Conservation (phyloP, 2,113 vertebrate species). For the Calyptomena viridis region DNA sequence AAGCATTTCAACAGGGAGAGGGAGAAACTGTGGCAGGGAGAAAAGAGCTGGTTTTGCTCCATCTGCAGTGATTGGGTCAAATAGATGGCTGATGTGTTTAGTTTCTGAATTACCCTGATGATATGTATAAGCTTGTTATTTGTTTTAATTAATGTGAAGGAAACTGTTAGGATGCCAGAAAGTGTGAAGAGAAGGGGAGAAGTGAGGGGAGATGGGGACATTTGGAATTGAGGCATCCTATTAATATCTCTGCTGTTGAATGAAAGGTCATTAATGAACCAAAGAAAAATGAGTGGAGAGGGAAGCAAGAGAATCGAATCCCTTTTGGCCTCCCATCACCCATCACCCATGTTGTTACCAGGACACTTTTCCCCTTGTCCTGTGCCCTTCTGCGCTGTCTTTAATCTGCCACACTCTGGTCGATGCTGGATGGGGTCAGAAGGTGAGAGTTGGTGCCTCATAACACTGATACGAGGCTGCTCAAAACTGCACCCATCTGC, state of each 20-base stretch:
- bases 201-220: constrained; percentile 6
- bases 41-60: neutral
- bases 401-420: neutral
- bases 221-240: constrained; percentile 24
- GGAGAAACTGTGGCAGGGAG: neutral
- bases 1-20: neutral
- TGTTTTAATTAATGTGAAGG: constrained; percentile 48
- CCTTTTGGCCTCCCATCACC: neutral
- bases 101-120: constrained; percentile 3
- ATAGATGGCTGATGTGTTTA: neutral
- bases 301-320: neutral
- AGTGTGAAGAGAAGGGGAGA: neutral
- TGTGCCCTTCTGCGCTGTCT: neutral
- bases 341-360: fast-evolving
- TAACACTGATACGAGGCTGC: fast-evolving
- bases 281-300: neutral
- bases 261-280: constrained; percentile 11
- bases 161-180: constrained; percentile 27
- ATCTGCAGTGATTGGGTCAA: neutral
- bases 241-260: constrained; percentile 22
- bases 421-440: neutral
- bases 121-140: constrained; percentile 26
- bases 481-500: neutral
- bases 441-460: neutral
- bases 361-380: neutral